Evolutionary conservation across 2,113 vertebrate genomes (phyloP), one percentile per base, ranked within the genome.

Genomic region (Ochotona curzoniae): DNA sequence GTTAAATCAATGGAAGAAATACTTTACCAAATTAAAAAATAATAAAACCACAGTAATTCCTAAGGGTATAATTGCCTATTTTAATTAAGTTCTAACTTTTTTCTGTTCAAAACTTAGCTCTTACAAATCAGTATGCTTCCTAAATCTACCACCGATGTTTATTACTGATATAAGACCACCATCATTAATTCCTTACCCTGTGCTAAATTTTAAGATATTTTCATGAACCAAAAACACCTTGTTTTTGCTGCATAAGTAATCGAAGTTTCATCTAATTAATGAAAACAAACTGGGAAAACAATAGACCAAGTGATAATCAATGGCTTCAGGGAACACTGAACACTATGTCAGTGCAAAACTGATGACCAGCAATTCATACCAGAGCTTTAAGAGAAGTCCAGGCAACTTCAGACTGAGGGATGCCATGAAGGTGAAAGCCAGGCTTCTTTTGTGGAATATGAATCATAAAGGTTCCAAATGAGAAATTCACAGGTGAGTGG

Each of bases 71-170:
- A 32, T 76, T 20, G 79, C 73, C 76, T 69, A 8, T 44, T 74
- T 92, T 47, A 76, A 91, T 8, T 38, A 76, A 2, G 7, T 15
- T 63, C 64, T 74, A 91, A 93, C 60, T 54, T 5, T 74, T 93
- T 92, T 91, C 3, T 74, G 92, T 92, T 91, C 11, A 83, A 80
- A 92, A 70, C 30, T 84, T 44, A 91, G n/a, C 86, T 85, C 66
- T 70, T n/a, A 20, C 86, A 23, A 84, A 32, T 25, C 49, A 51
- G 1, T 60, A 28, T n/a, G n/a, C n/a, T n/a, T n/a, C n/a, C n/a
- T n/a, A 91, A 75, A 87, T 81, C 26, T n/a, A 79, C 2, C 66
- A 85, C 32, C 69, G 13, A 49, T 38, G 5, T 8, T 60, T 69
- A 81, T 5, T 1, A 1, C 61, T 81, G 61, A 61, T 64, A 28